These are phyloP conservation scores for Nematopogon swammerdamellus DNA, from an alignment of 2,888 invertebrate genomes.

Conservation along the genomic window DNA sequence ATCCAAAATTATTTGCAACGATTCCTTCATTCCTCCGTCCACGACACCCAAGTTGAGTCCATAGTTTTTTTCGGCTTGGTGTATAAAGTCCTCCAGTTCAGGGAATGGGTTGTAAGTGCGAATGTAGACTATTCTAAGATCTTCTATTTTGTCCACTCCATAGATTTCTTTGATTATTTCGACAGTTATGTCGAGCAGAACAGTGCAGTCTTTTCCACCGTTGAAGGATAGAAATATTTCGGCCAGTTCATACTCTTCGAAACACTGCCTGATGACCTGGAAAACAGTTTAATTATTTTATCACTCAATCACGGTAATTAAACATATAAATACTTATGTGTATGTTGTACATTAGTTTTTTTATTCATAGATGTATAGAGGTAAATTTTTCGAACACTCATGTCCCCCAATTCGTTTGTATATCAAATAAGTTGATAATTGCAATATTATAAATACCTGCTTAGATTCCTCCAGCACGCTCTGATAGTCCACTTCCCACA, in stretches of 20 bases:
- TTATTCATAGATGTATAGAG: no score
- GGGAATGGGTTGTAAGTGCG: slow-evolving; percentile 75
- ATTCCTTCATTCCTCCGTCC: slow-evolving; percentile 68
- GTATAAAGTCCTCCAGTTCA: slow-evolving; percentile 84
- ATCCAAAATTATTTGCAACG: slow-evolving; percentile 61
- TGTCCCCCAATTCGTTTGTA: slow-evolving; percentile 5
- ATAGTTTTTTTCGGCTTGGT: slow-evolving; percentile 66
- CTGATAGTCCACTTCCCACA: slow-evolving; percentile 20
- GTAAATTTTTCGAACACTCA: slow-evolving; percentile 2
- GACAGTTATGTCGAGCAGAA: slow-evolving; percentile 60
- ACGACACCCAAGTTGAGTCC: slow-evolving; percentile 66
- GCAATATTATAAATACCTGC: no score
- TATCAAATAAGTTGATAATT: no score
- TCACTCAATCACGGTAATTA: no score
- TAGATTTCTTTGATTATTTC: slow-evolving; percentile 26
- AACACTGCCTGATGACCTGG: slow-evolving; percentile 61
- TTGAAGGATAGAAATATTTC: slow-evolving; percentile 92
- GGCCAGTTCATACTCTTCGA: slow-evolving; percentile 61
- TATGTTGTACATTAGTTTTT: no score
- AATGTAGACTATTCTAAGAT: slow-evolving; percentile 75
- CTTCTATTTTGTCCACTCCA: slow-evolving; percentile 29
- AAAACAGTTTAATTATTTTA: slow-evolving; percentile 19
- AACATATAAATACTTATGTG: no score
- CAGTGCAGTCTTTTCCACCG: slow-evolving; percentile 98
- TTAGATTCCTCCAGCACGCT: slow-evolving; percentile 28